phyloP scores from a whole-genome alignment of 2,113 vertebrate genomes.

The Onychorhynchus coronatus region DNA sequence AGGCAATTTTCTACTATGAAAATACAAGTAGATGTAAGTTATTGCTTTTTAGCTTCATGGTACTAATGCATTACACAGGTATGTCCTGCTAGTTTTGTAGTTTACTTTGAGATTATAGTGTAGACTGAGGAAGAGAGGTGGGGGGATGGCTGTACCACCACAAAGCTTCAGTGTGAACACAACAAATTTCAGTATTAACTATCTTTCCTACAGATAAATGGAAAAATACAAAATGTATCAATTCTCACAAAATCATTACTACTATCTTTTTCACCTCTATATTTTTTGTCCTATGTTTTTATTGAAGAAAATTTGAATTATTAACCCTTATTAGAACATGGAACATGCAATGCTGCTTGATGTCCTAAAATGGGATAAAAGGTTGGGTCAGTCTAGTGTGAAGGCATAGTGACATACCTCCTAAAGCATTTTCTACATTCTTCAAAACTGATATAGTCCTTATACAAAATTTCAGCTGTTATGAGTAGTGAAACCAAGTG shows the following conservation, averaged over 20 bases:
- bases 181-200: background rate
- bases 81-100: background rate
- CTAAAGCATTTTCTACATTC: background rate
- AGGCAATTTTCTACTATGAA: background rate
- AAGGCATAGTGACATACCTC: background rate
- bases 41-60: background rate
- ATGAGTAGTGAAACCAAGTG: background rate
- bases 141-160: accelerated
- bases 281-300: background rate
- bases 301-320: background rate
- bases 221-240: background rate
- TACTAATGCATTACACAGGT: background rate
- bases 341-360: background rate
- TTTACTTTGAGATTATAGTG: background rate
- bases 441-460: background rate
- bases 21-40: background rate
- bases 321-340: background rate
- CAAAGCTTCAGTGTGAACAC: background rate
- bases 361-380: background rate
- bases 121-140: background rate
- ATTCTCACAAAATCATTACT: background rate
- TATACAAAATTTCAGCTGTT: background rate
- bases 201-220: background rate
- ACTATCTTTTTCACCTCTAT: background rate
- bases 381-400: background rate